Conservation (phyloP, 1,140 invertebrate species). For the Bombus waltoni region DNA sequence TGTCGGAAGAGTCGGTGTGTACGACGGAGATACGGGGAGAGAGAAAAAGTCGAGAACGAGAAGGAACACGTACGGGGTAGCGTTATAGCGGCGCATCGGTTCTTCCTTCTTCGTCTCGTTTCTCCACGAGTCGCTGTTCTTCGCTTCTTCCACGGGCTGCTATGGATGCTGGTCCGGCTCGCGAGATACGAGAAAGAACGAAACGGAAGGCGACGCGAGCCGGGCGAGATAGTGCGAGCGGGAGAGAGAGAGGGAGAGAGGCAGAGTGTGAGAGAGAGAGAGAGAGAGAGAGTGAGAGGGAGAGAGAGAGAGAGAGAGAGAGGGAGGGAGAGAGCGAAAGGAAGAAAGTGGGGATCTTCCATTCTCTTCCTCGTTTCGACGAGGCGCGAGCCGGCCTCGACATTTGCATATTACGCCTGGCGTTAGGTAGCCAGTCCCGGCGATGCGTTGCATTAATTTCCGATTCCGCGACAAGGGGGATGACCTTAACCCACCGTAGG, state of each 20-base stretch:
- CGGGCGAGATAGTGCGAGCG: not conserved
- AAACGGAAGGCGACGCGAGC: constrained; percentile 19
- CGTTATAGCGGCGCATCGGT: constrained; percentile 1
- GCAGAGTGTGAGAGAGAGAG: no score
- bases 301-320: not conserved
- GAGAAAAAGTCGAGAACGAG: constrained; percentile 54
- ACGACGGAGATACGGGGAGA: constrained; percentile 22
- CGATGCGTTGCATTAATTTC: constrained; percentile 67
- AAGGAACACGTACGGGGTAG: not conserved
- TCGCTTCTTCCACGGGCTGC: not conserved
- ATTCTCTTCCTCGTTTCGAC: constrained; percentile 58
- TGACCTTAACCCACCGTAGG: constrained; percentile 69
- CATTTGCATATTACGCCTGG: constrained; percentile 70
- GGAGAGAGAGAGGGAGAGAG: no score
- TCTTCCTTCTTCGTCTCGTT: constrained; percentile 3
- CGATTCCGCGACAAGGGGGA: constrained; percentile 62
- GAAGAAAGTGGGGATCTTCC: constrained; percentile 45
- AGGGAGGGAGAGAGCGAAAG: constrained; percentile 42
- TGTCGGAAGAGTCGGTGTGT: constrained; percentile 58
- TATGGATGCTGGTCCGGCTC: constrained; percentile 22
- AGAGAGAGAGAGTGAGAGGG: constrained; percentile 48
- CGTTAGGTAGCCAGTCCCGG: constrained; percentile 65
- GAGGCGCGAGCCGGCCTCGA: constrained; percentile 57
- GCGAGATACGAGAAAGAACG: constrained; percentile 41
- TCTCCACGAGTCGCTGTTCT: not conserved